Percentiles rank a stretch among this genome's conserved stretches.
These are phyloP conservation scores for Deroptyus accipitrinus DNA, from an alignment of 2,113 vertebrate genomes.

Conservation along the genomic window DNA sequence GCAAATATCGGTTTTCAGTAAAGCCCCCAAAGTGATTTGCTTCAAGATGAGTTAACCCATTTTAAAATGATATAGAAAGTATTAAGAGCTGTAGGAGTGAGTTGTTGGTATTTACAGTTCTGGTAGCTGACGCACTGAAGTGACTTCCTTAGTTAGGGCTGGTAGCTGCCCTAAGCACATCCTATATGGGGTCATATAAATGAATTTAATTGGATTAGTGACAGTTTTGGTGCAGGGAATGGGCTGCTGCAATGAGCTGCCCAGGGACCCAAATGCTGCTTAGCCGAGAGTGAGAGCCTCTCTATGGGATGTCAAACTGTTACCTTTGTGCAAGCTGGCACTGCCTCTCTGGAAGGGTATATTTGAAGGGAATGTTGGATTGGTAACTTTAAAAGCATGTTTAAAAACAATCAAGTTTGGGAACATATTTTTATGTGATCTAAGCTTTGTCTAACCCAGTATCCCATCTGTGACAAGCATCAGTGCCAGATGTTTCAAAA, in stretches of 20 bases:
- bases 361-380: neutral
- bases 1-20: neutral
- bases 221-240: neutral
- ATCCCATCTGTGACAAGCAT: neutral
- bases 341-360: neutral
- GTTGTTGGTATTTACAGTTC: neutral
- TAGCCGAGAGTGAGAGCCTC: neutral
- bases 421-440: neutral
- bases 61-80: neutral
- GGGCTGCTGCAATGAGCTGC: neutral
- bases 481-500: neutral
- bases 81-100: neutral
- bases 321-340: neutral
- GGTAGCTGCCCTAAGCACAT: neutral
- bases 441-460: neutral
- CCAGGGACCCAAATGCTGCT: neutral
- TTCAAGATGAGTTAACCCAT: neutral
- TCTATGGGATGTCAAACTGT: neutral
- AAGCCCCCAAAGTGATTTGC: neutral
- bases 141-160: neutral
- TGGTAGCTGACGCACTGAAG: fast-evolving
- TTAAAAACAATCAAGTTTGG: neutral
- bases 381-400: neutral
- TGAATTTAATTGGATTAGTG: neutral
- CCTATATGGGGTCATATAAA: too few relatives aligned